A percentile compares a stretch with the other conserved stretches of the same genome.
These are phyloP conservation scores for Hemitrygon akajei DNA, from an alignment of 2,797 vertebrate genomes.

Conservation along the genomic window DNA sequence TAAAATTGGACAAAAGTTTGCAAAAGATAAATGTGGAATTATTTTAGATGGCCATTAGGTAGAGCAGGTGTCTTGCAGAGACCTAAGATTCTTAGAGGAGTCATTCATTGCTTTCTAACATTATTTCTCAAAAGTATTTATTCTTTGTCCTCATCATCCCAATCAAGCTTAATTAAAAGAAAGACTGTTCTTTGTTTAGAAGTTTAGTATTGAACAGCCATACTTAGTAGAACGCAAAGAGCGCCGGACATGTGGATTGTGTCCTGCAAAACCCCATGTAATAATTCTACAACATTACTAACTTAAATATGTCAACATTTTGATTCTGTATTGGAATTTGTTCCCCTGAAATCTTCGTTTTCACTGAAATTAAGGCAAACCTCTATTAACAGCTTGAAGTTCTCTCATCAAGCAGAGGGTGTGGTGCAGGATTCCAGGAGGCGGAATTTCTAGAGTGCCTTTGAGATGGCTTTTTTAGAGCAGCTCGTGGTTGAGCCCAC, in stretches of 20 bases:
- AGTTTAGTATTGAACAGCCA: too few relatives aligned
- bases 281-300: background rate
- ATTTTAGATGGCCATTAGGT: background rate
- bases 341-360: background rate
- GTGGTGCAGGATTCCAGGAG: too few relatives aligned
- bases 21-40: background rate
- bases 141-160: background rate
- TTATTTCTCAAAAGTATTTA: background rate
- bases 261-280: background rate
- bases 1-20: background rate
- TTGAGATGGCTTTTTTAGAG: too few relatives aligned
- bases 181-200: background rate
- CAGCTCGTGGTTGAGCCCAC: too few relatives aligned
- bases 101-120: background rate
- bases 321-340: background rate
- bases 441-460: too few relatives aligned
- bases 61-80: background rate
- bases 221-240: background rate
- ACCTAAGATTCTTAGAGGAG: background rate
- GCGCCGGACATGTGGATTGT: background rate
- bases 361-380: background rate
- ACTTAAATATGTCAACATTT: background rate
- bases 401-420: too few relatives aligned
- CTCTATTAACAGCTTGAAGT: background rate
- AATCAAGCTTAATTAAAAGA: background rate